Base-by-base conservation (phyloP, 2,797 vertebrate genomes). In the Pogoniulus pusillus region DNA sequence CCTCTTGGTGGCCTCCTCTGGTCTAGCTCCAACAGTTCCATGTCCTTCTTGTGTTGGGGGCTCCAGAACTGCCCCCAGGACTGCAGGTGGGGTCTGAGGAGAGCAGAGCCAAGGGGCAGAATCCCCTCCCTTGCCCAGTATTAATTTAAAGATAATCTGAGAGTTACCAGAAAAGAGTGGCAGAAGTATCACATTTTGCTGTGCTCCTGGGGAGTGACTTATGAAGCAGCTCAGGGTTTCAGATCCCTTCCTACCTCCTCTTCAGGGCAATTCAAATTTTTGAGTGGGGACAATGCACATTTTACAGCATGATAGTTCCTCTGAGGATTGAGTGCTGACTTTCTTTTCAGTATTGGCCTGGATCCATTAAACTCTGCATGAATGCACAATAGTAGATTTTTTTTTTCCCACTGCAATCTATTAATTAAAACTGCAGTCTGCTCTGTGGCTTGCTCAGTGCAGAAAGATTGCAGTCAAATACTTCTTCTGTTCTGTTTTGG, bases 401-500 rank as follows among this genome's bases (percentile, higher is more conserved):
- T 93, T 93, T 68, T 74, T 89, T 91, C 91, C 81, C 83, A 74
- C 87, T 89, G 47, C 62, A 80, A 34, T 85, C 73, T 80, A 73
- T 57, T 88, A 15, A 78, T 91, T 84, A 85, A 75, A 86, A 66
- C 32, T 89, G 22, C 78, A 91, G 69, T 55, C 64, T 90, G 43
- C 86, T 91, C 68, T 77, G 51, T 85, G 68, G 62, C 58, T 88
- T 74, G 60, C 59, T 84, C 64, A 37, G 39, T 66, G 68, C 47
- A 70, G 64, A 64, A 85, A 82, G 71, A 83, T 16, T 82, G 41
- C 89, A 93, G 49, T 89, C 64, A 87, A 80, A 53, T 63, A 24
- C 83, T 89, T 91, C 51, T 92, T 77, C 80, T 88, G 23, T 74
- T 84, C n/a, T 76, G n/a, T 92, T 94, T 95, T 92, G 82, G 72